These are phyloP conservation scores for Apocheima hispidaria DNA, from an alignment of 2,888 invertebrate species.

Conservation along the genomic window DNA sequence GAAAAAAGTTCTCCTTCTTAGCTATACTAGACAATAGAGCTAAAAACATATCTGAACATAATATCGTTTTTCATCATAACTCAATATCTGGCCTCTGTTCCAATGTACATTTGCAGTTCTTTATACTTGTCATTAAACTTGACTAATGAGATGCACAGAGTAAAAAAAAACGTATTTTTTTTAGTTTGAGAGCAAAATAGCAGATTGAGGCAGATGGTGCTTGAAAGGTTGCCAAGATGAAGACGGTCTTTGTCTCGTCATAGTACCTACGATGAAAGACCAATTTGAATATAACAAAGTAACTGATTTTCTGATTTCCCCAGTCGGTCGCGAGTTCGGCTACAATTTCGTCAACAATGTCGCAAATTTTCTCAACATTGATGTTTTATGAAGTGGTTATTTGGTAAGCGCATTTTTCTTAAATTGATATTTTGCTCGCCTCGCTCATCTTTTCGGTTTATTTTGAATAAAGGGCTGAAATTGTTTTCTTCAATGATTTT, in stretches of 20 bases:
- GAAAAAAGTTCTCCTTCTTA: too few species aligned
- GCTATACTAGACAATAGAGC: too few species aligned
- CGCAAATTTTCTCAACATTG: constrained; percentile 40
- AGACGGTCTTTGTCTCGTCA: constrained; percentile 35
- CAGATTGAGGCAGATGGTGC: constrained; percentile 40
- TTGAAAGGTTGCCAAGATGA: constrained; percentile 49
- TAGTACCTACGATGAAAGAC: constrained; percentile 44
- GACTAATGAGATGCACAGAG: too few species aligned
- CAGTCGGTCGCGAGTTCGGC: constrained; percentile 38
- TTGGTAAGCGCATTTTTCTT: constrained; percentile 39
- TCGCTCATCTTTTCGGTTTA: constrained; percentile 20
- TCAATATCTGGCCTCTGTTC: too few species aligned
- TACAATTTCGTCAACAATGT: constrained; percentile 41
- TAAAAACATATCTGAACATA: too few species aligned
- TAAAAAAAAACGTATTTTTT: constrained; percentile 37
- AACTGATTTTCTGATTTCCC: constrained; percentile 54
- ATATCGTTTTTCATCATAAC: too few species aligned
- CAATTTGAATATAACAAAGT: constrained; percentile 49
- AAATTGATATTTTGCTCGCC: constrained; percentile 27
- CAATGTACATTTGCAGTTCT: too few species aligned
- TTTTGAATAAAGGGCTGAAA: constrained; percentile 9
- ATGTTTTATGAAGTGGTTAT: constrained; percentile 38
- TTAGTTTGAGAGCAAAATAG: constrained; percentile 44
- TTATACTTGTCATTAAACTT: too few species aligned
- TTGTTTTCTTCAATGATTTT: constrained; percentile 16